A percentile compares a stretch with the other conserved stretches of the same genome.
These are phyloP conservation scores for Meloe dianella DNA, from an alignment of 2,888 invertebrate species.

Conservation along the genomic window DNA sequence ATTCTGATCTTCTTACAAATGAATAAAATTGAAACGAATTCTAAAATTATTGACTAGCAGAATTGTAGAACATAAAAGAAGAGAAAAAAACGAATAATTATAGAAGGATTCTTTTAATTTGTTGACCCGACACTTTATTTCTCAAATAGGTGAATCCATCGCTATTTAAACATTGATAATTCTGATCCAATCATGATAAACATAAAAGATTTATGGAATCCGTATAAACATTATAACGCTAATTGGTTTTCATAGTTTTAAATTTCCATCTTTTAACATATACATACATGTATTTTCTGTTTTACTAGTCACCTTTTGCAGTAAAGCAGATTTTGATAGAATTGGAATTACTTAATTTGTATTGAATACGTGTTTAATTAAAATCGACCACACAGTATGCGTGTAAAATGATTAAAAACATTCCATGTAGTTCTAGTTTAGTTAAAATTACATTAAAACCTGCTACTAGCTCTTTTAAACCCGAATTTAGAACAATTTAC, in stretches of 20 bases:
- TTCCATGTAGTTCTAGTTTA: not conserved
- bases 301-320: not conserved
- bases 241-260: not conserved
- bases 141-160: no score
- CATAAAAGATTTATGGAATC: not conserved
- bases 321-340: not conserved
- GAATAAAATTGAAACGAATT: no score
- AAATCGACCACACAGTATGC: not conserved
- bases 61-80: no score
- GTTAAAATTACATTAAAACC: not conserved
- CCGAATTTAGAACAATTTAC: not conserved
- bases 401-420: not conserved
- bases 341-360: conserved; percentile 4
- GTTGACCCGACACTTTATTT: no score
- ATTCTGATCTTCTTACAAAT: no score
- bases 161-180: no score
- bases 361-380: conserved; percentile 7
- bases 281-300: not conserved
- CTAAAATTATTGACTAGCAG: no score
- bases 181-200: no score
- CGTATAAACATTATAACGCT: not conserved
- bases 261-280: not conserved
- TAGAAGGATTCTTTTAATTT: no score
- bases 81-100: no score
- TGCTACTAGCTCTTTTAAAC: not conserved